Base-by-base conservation (phyloP, 92 coral and sea anemone genomes). In the Paramuricea clavata region DNA sequence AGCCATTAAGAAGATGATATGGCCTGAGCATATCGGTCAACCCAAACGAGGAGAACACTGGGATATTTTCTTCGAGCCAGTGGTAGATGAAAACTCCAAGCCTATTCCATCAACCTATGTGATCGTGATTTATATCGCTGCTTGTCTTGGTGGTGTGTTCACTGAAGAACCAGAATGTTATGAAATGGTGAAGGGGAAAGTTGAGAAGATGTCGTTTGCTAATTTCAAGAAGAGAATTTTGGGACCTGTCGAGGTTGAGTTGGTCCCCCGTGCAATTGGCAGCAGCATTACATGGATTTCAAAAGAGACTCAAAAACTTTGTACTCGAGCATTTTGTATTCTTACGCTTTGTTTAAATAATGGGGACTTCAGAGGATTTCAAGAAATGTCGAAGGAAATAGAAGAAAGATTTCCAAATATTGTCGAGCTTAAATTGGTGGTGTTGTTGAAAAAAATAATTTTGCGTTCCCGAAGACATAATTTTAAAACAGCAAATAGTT, bases 41-140 rank as follows among this genome's bases (percentile, higher is more conserved):
- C 62, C 62, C 11, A 54, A 19, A 54, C 62, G 62, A 54, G 62
- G 62, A 8, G 62, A 17, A 54, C 62, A 54, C 62, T 54, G 62
- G 62, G 62, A 54, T 2, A 54, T 54, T 0, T 54, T 54, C 62
- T 54, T 54, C 27, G 25, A 54, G 27, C 22, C 22, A 17, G 62
- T 54, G 62, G 4, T 39, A 10, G 44, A 39, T 39, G 10, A 4
- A 39, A 39, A 10, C 44, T 39, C 44, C 44, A 39, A 39, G 4
- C 5, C 44, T 10, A 39, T 39, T 10, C 44, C 44, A 10, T 39
- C 44, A 4, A 39, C 62, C 8, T 54, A 10, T 54, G 62, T 54
- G 62, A 54, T 54, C 2, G 62, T 54, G 2, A 54, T 54, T 39
- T 39, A 39, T 39, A 39, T 39, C 10, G 44, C 44, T 39, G 44